Evolutionary conservation across 2,797 vertebrate species (phyloP).

Genomic region (Cynopterus sphinx): DNA sequence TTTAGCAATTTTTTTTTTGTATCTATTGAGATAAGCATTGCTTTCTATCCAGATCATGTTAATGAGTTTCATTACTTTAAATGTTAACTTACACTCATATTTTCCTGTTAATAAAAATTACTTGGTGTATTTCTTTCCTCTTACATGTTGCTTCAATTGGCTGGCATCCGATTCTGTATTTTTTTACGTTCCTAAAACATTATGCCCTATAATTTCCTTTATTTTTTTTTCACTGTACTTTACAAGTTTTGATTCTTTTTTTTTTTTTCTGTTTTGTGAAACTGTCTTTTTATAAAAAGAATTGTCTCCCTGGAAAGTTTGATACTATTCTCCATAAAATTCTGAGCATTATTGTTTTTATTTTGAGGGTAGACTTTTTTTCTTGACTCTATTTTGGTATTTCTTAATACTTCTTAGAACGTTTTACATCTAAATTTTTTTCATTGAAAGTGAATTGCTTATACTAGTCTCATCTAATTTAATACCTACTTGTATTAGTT

Average conservation of each 20-base stretch:
- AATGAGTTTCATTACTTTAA: neutral
- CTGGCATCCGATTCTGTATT: neutral
- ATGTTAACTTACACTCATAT: neutral
- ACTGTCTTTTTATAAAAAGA: neutral
- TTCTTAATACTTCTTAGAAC: neutral
- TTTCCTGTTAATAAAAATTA: neutral
- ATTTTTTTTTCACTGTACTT: neutral
- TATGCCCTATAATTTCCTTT: neutral
- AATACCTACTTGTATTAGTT: neutral
- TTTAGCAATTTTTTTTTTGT: neutral
- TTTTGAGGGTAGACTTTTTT: neutral
- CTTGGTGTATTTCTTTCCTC: neutral
- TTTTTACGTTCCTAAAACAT: neutral
- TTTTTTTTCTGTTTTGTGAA: neutral
- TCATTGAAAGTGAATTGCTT: neutral
- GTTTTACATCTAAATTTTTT: neutral
- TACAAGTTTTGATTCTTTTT: neutral
- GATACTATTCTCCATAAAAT: neutral
- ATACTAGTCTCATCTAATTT: neutral
- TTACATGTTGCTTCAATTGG: neutral
- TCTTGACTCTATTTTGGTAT: neutral
- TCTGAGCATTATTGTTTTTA: neutral
- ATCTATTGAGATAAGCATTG: neutral
- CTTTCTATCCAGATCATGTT: neutral
- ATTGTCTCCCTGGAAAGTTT: neutral